Conservation (phyloP, 1,140 invertebrate species). For the Octopus bimaculoides region DNA sequence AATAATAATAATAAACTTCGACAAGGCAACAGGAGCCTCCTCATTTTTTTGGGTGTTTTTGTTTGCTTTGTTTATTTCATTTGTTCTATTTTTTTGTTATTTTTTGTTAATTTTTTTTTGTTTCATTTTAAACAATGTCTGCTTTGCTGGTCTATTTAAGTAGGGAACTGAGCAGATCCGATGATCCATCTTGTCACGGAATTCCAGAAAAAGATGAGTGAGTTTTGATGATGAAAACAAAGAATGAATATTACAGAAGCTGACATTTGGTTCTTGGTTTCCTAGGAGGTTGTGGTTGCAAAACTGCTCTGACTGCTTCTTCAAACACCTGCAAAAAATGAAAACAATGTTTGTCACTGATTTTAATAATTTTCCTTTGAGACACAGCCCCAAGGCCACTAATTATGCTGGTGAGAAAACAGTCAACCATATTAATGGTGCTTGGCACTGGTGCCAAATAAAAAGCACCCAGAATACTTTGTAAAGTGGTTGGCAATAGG, state of each 20-base stretch:
- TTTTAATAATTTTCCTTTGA: no score
- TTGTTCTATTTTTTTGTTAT: no score
- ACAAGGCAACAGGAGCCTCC: no score
- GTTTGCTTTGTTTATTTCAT: no score
- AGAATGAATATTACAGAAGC: slow-evolving; percentile 4
- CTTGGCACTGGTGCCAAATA: no score
- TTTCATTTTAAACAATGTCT: not conserved
- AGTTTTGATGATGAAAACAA: slow-evolving; percentile 8
- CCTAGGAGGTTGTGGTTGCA: slow-evolving; percentile 68
- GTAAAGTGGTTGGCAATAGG: no score
- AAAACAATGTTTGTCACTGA: not conserved
- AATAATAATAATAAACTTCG: no score
- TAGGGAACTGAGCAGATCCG: slow-evolving; percentile 5
- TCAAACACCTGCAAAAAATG: slow-evolving; percentile 79
- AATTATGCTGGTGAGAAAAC: no score
- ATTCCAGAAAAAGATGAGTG: slow-evolving; percentile 4
- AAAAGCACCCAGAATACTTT: no score
- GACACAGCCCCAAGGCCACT: no score
- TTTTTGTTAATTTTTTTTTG: not conserved
- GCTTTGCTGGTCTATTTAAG: slow-evolving; percentile 2
- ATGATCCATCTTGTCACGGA: slow-evolving; percentile 3
- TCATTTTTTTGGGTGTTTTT: no score
- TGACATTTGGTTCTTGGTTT: slow-evolving; percentile 12
- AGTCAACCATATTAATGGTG: no score
- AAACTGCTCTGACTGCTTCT: slow-evolving; percentile 90